Base-by-base conservation (phyloP, 2,797 vertebrate species). In the Phylloscopus collybita region DNA sequence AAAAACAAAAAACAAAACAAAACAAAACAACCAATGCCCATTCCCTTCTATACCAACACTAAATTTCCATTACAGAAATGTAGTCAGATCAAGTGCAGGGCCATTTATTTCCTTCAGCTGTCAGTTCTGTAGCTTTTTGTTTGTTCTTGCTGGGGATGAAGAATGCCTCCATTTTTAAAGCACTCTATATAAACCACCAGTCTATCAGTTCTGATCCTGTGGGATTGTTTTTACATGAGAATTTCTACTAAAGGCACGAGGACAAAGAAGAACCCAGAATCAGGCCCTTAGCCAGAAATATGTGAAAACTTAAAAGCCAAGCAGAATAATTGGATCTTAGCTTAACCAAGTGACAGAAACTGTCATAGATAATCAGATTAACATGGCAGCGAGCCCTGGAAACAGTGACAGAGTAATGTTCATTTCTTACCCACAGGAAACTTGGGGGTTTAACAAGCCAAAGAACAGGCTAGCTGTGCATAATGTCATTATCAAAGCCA, bases 331-430 rank as follows among this genome's bases (percentile, higher is more conserved):
- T 96, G 96, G 96, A 95, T 96, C 80, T 96, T 69, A 20, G 8
- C 91, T 96, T 96, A 96, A 95, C 94, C 92, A 95, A 92, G 76
- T 88, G 92, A 90, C 93, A 95, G 91, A 87, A 92, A 87, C 72
- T 96, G 91, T 78, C 94, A 84, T 78, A 91, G 93, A 96, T 96
- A 95, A 97, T 96, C 93, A 93, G 86, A 97, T 94, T 92, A 93
- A 92, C 88, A 56, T 93, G 92, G 95, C 94, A 95, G 85, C 90
- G 96, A 86, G 95, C 89, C 92, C 93, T 88, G 75, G 75, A 73
- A 97, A 96, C 87, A 81, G 72, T 83, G 74, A 65, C 74, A 89
- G 53, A 79, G 60, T 84, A 92, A 95, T 85, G 84, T 89, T 95
- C 81, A 72, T 95, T 92, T 90, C 71, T 91, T 92, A 69, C 82